Evolutionary conservation across 2,888 invertebrate species (phyloP), one percentile per base, ranked within the genome.

Genomic region (Cataglyphis livida): DNA sequence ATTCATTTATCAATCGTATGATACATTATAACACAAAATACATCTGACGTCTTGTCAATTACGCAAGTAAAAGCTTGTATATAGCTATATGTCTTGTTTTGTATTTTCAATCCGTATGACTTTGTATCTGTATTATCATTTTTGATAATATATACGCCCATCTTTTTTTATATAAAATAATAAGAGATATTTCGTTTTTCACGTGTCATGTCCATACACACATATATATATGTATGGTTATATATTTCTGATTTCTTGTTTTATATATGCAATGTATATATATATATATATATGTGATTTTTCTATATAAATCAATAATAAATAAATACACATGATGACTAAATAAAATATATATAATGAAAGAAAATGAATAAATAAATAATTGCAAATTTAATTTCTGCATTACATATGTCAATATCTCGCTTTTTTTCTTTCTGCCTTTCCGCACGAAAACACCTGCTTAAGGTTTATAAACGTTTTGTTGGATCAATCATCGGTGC

Each of bases 401-500:
- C 4, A 25, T n/a, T 44, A 28, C 10, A 66, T 18, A 66, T 18
- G 3, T 41, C 15, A 10, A 61, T 28, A 18, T 61, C 28, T 21
- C n/a, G 9, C 2, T 28, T 28, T 28, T 28, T 28, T 28, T 10
- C 10, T 48, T 15, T 48, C 12, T 7, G n/a, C 7, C n/a, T n/a
- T n/a, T n/a, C n/a, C 7, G 7, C 7, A 51, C 7, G 51, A 51
- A 18, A 48, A 48, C 5, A 18, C 5, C 5, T 18, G 48, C 6
- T 62, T 35, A 18, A 32, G 1, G n/a, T 35, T 62, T 62, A 62
- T 32, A 68, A 28, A 9, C 1, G 0, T 68, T 79, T 68, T 79
- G 78, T 79, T 79, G 21, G 41, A 79, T 79, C 78, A 44, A 79
- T 79, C 35, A 21, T 25, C 41, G 25, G 78, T 73, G 75, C 74